These are phyloP conservation scores for Dendroctonus valens DNA, from an alignment of 1,140 invertebrate species.

Conservation along the genomic window DNA sequence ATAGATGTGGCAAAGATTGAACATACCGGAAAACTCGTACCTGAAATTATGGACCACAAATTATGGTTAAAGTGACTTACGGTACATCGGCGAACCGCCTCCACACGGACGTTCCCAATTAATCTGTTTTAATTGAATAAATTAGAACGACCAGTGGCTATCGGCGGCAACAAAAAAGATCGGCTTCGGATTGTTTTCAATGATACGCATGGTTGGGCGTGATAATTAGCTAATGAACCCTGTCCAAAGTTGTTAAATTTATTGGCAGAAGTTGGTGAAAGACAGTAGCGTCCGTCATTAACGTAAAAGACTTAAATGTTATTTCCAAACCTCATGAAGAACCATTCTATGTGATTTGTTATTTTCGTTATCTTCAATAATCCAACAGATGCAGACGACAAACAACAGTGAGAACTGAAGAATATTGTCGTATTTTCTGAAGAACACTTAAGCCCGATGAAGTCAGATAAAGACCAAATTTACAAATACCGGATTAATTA, in stretches of 20 bases:
- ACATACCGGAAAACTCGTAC: constrained; percentile 16
- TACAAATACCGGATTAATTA: too few species aligned
- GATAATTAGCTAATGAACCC: constrained; percentile 28
- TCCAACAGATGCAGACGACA: background rate
- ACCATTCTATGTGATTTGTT: too few species aligned
- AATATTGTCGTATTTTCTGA: too few species aligned
- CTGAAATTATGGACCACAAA: constrained; percentile 16
- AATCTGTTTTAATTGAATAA: constrained; percentile 23
- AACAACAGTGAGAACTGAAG: too few species aligned
- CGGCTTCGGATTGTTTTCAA: constrained; percentile 20
- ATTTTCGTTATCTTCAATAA: too few species aligned
- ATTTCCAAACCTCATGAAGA: too few species aligned
- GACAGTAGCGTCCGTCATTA: constrained; percentile 1
- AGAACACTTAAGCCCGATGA: too few species aligned
- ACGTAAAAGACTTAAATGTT: too few species aligned
- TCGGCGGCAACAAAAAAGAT: constrained; percentile 16
- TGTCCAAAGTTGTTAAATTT: constrained; percentile 21
- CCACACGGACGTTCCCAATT: constrained; percentile 15
- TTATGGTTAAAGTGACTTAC: constrained; percentile 14
- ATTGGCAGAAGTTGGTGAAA: constrained; percentile 16
- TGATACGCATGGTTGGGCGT: constrained; percentile 19
- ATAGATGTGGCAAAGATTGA: constrained; percentile 4
- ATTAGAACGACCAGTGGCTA: constrained; percentile 13
- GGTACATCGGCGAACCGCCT: constrained; percentile 15
- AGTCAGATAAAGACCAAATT: too few species aligned